Base-by-base conservation (phyloP, 1,140 invertebrate genomes). In the Ceratina australensis region DNA sequence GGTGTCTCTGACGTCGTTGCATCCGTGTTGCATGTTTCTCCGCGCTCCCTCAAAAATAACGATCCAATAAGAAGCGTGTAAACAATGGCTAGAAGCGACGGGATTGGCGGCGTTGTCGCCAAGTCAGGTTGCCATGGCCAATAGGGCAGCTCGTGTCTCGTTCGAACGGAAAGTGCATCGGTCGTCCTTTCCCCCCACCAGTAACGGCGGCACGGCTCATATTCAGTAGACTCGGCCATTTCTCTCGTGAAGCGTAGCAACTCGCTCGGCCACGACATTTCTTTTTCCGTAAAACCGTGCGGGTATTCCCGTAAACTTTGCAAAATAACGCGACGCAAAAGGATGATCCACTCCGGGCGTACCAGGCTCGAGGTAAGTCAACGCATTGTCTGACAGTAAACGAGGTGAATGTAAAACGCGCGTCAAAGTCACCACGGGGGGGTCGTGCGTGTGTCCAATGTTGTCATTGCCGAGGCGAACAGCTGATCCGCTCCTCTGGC, bases 261-360 rank as follows among this genome's bases (percentile, higher is more conserved):
- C 83, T 85, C 73, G 84, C 80, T 86, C 84, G 81, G 80, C 63
- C 63, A 69, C 69, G 79, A 77, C 76, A 68, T 82, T 78, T 82
- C 33, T 42, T 80, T 84, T 87, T 82, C 65, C 54, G 54, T 57
- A 66, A 66, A 66, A 82, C 72, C 87, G 88, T 92, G 90, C 91
- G 92, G 91, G 90, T 88, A 76, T 87, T 88, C 91, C 91, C 91
- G 90, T 87, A 89, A 91, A 81, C 87, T 86, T 87, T 88, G 88
- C 91, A 92, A 92, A 92, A 92, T 92, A 92, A 92, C 91, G 91
- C 92, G 91, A 90, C 92, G 91, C 89, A 92, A 92, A 92, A 92
- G 92, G 91, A 92, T 92, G 92, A 92, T 92, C 91, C 92, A 92
- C 88, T 92, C 91, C 90, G 92, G 91, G 88, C 91, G 91, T 65